Evolutionary conservation across 2,888 invertebrate species (phyloP).

Genomic region (Entomobrya proxima): DNA sequence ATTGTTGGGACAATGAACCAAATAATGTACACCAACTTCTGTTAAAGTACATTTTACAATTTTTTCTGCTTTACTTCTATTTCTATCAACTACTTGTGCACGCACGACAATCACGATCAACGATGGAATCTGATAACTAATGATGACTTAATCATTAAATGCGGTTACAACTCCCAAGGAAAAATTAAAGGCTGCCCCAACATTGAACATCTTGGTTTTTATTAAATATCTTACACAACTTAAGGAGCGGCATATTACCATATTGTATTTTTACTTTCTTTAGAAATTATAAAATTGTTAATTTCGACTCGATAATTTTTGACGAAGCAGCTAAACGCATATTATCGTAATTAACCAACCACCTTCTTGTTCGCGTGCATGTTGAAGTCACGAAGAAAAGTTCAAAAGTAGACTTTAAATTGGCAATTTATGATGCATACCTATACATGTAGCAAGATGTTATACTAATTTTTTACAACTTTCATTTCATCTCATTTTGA

Average conservation of each 20-base stretch:
- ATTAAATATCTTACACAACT: background rate
- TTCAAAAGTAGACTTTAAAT: too few species aligned
- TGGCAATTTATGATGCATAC: too few species aligned
- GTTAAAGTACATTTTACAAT: too few species aligned
- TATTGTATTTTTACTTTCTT: background rate
- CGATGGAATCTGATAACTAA: background rate
- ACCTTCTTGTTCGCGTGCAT: too few species aligned
- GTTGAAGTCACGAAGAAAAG: too few species aligned
- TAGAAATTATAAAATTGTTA: background rate
- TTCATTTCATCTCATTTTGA: too few species aligned
- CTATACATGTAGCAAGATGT: too few species aligned
- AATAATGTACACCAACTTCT: background rate
- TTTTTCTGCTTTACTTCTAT: too few species aligned
- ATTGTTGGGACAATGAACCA: constrained; percentile 12
- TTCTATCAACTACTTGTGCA: background rate
- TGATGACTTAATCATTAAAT: constrained; percentile 14
- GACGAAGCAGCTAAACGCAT: too few species aligned
- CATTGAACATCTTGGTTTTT: background rate
- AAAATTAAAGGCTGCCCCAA: background rate
- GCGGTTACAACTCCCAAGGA: background rate
- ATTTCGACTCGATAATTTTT: too few species aligned
- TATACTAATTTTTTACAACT: too few species aligned
- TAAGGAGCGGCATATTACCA: background rate
- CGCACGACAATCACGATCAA: constrained; percentile 12
- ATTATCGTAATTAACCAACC: too few species aligned